Conservation (phyloP, 2,797 vertebrate species). For the Lepilemur septentrionalis region DNA sequence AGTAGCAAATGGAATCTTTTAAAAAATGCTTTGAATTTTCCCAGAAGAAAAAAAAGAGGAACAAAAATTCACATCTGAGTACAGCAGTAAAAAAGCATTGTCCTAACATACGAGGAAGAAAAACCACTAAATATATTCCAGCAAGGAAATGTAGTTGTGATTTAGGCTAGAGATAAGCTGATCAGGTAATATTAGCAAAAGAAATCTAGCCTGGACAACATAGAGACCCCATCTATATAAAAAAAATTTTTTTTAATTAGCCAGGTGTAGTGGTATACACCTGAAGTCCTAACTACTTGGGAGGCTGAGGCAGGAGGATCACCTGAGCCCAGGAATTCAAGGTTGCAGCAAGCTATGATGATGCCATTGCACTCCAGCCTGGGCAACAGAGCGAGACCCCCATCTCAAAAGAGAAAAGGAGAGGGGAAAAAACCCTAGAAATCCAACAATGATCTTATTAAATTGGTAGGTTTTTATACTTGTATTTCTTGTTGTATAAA, state of each 20-base stretch:
- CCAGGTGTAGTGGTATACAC: background rate
- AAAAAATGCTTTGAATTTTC: slow-evolving; percentile 47
- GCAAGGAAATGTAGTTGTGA: background rate
- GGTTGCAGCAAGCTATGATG: background rate
- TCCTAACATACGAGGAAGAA: background rate
- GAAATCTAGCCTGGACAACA: background rate
- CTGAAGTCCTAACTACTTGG: background rate
- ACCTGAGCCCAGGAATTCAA: background rate
- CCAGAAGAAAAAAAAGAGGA: slow-evolving; percentile 40
- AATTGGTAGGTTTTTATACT: background rate
- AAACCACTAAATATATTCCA: background rate
- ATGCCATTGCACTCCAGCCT: background rate
- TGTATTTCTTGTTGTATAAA: background rate
- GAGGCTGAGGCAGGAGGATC: background rate
- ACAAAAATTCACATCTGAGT: background rate
- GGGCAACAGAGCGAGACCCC: background rate
- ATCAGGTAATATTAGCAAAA: background rate
- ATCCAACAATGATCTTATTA: background rate
- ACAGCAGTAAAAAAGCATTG: background rate
- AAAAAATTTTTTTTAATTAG: background rate
- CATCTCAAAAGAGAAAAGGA: background rate
- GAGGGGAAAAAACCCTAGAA: background rate
- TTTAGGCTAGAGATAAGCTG: background rate
- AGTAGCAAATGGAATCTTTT: background rate
- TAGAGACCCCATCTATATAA: background rate